Evolutionary conservation across 2,888 invertebrate genomes (phyloP).

Genomic region (Itoplectis maculator): DNA sequence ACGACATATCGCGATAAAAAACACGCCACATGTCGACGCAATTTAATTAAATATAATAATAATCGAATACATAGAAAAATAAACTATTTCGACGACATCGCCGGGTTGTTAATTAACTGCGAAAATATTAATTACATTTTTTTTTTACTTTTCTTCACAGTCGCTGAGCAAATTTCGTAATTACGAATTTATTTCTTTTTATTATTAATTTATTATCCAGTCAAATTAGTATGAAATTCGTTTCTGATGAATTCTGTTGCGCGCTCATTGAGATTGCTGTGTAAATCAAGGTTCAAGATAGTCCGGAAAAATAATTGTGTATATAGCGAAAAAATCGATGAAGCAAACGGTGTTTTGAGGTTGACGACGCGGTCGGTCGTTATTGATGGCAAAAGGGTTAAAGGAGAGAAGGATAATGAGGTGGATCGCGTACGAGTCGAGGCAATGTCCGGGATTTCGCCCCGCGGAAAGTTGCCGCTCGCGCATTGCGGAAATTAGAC

Average conservation of each 20-base stretch:
- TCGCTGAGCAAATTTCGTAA: not conserved
- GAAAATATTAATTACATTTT: not conserved
- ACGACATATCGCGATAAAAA: no score
- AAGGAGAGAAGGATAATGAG: slow-evolving; percentile 55
- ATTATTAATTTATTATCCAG: no score
- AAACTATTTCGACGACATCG: not conserved
- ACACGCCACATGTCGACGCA: no score
- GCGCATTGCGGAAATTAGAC: slow-evolving; percentile 77
- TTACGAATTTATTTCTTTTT: no score
- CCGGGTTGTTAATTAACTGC: slow-evolving; percentile 10
- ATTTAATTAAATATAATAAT: no score
- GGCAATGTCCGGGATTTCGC: not conserved
- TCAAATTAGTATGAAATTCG: no score
- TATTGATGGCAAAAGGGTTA: slow-evolving; percentile 25
- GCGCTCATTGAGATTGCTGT: no score
- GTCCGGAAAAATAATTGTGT: no score
- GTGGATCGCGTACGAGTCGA: slow-evolving; percentile 47
- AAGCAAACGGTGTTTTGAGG: not conserved
- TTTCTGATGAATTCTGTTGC: no score
- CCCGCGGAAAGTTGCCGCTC: no score
- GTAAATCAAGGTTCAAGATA: no score
- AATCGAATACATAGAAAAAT: not conserved
- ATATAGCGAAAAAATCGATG: no score
- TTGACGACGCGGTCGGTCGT: not conserved
- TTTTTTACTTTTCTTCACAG: not conserved